A percentile compares a stretch with the other conserved stretches of the same genome.
phyloP scores from a whole-genome alignment of 37 sponge, comb jelly and placozoan genomes.

The Crambe crambe region DNA sequence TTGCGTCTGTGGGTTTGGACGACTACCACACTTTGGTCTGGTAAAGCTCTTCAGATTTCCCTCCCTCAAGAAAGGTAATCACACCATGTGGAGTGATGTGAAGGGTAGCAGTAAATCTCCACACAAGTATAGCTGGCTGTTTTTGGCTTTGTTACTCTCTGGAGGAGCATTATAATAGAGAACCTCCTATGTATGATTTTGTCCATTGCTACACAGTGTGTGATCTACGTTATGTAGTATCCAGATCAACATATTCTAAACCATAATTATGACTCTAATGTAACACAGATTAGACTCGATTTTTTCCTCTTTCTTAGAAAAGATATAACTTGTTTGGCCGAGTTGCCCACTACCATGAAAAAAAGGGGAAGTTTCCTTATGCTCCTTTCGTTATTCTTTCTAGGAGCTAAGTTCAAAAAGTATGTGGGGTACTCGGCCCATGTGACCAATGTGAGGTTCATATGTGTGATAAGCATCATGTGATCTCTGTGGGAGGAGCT shows the following conservation, averaged over 20 bases:
- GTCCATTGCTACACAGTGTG: too few species aligned
- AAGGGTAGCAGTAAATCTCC: too few species aligned
- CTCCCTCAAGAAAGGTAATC: slow-evolving; percentile 75
- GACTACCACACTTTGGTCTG: slow-evolving; percentile 89
- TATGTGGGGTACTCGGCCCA: slow-evolving; percentile 97
- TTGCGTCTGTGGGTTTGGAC: slow-evolving; percentile 92
- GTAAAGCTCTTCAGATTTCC: slow-evolving; percentile 97
- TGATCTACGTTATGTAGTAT: too few species aligned
- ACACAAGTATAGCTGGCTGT: too few species aligned
- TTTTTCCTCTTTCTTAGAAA: not conserved
- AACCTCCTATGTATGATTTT: too few species aligned
- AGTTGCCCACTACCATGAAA: not conserved
- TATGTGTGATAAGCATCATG: slow-evolving; percentile 59
- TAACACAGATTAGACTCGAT: too few species aligned
- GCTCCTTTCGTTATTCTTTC: not conserved
- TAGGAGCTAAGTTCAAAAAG: slow-evolving; percentile 90
- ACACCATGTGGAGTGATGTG: too few species aligned
- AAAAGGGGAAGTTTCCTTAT: not conserved
- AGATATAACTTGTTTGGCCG: too few species aligned
- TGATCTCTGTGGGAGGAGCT: slow-evolving; percentile 92
- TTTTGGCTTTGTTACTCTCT: too few species aligned
- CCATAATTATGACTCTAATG: too few species aligned
- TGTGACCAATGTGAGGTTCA: slow-evolving; percentile 96
- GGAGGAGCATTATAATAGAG: too few species aligned
- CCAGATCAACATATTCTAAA: too few species aligned